Conservation (phyloP, 2,797 vertebrate species). For the Pitangus sulphuratus region DNA sequence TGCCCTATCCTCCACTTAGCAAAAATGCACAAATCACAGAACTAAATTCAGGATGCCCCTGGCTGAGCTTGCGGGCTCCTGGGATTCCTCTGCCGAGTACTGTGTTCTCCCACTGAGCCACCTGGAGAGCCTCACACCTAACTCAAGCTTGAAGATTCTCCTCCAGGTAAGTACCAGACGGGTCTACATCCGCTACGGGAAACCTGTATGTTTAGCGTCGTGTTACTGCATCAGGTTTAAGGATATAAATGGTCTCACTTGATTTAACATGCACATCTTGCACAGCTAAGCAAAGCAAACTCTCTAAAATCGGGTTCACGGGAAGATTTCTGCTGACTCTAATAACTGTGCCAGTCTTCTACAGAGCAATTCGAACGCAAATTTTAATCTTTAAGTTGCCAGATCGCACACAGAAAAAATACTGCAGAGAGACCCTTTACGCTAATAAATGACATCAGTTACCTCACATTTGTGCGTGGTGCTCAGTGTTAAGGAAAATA, state of each 20-base stretch:
- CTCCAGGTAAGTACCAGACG: fast-evolving
- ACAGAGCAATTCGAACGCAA: neutral
- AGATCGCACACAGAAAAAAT: neutral
- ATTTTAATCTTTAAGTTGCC: neutral
- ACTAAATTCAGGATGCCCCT: neutral
- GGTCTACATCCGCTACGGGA: neutral
- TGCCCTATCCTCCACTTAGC: neutral
- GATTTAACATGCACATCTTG: neutral
- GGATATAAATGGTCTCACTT: neutral
- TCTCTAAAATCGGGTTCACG: neutral
- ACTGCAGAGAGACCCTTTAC: neutral
- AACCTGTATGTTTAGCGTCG: neutral
- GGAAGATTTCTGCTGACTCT: neutral
- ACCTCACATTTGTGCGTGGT: neutral
- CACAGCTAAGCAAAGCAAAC: neutral
- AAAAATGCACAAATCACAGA: neutral
- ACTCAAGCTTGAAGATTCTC: neutral
- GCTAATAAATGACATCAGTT: neutral
- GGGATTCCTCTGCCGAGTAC: neutral
- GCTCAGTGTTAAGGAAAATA: neutral
- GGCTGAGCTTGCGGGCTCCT: neutral
- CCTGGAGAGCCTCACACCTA: neutral
- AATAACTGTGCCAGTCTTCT: neutral
- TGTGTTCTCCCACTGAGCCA: neutral
- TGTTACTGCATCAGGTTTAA: neutral